Conservation (phyloP, 1,140 invertebrate species). For the Drosophila neocordata region DNA sequence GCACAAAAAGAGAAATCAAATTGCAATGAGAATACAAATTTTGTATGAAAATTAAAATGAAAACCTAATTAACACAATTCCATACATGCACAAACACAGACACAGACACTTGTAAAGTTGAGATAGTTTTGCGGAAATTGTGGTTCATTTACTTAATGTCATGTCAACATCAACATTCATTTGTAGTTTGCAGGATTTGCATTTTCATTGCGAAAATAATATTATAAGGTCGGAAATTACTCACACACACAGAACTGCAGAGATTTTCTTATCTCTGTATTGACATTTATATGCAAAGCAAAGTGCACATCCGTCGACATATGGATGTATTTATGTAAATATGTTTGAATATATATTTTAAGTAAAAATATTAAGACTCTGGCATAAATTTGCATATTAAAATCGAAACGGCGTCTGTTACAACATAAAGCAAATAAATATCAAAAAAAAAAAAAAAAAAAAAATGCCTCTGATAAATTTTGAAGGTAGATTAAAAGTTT, state of each 20-base stretch:
- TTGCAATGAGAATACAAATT: not conserved
- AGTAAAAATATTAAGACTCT: slow-evolving; percentile 25
- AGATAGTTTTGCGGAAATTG: slow-evolving; percentile 28
- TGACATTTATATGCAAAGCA: slow-evolving; percentile 63
- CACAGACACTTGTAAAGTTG: slow-evolving; percentile 29
- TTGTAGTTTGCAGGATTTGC: slow-evolving; percentile 8
- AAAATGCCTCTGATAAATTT: slow-evolving; percentile 13
- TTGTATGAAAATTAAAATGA: slow-evolving; percentile 1
- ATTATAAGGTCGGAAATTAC: slow-evolving; percentile 64
- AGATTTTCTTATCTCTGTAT: slow-evolving; percentile 35
- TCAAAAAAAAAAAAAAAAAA: slow-evolving; percentile 40
- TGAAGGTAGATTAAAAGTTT: slow-evolving; percentile 3
- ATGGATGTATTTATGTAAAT: slow-evolving; percentile 6
- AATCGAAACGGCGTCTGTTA: slow-evolving; percentile 28
- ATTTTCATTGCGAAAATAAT: slow-evolving; percentile 20
- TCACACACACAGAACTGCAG: slow-evolving; percentile 15
- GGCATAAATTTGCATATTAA: slow-evolving; percentile 57
- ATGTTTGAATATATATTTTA: slow-evolving; percentile 9
- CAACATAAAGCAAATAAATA: slow-evolving; percentile 15
- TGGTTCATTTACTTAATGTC: slow-evolving; percentile 40
- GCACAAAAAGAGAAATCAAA: not conserved
- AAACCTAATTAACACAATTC: slow-evolving; percentile 39
- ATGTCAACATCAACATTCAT: slow-evolving; percentile 19
- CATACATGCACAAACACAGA: not conserved
- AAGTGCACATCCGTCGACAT: slow-evolving; percentile 24